Base-by-base conservation (phyloP, 2,888 invertebrate species). In the Latheticus oryzae region DNA sequence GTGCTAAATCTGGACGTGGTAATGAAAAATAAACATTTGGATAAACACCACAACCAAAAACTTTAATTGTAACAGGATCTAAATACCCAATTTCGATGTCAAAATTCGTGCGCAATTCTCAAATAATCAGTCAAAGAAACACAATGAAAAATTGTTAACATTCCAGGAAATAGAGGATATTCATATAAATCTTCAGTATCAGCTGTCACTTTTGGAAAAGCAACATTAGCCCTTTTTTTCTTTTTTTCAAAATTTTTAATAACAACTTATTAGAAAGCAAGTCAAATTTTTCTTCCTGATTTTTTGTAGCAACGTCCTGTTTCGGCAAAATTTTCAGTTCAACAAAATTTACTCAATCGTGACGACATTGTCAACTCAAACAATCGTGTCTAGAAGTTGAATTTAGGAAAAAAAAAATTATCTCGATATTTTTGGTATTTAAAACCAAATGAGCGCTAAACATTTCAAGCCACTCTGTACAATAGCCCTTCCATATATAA, bases 11-110 rank as follows among this genome's bases (percentile, higher is more conserved):
- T 5, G 80, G 78, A 57, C 83, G 80, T 5, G 79, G 80, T 12
- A 85, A 68, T 30, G 76, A 75, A 15, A 85, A 70, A 68, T 82
- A 84, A 17, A 85, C 72, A 78, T 87, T 87, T 1, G 85, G 83
- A 55, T 84, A 80, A 1, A 83, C 82, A 5, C 83, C 85, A 75
- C 81, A 82, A 19, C 86, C 87, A 61, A 76, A 79, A 2, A 86
- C 80, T 55, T 79, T 79, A 32, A 87, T 80, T 0, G 76, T 73
- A 33, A 83, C 72, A n/a, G 83, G 80, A 32, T 83, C 80, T 24
- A 83, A 72, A 71, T 84, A 81, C 1, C 81, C 85, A 2, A 45
- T 17, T 45, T 56, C n/a, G 7, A 56, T 7, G 1, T 8, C 1
- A 13, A 56, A 42, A 26, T n/a, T 26, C 1, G 56, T 56, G 71